phyloP scores from a whole-genome alignment of 2,113 vertebrate species.

The Tichodroma muraria region DNA sequence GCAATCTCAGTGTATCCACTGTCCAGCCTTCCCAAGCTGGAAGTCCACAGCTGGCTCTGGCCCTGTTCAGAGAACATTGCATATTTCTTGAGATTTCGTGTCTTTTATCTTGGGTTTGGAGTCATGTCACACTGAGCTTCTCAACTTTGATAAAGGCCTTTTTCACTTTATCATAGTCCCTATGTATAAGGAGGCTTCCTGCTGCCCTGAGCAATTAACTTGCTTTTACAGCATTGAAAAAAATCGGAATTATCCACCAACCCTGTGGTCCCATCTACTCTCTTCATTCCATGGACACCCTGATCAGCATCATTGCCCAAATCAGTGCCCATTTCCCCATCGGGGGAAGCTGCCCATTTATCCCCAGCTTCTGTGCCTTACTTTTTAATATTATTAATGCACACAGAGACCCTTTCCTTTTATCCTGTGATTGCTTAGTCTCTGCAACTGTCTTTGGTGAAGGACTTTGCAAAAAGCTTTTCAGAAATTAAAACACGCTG shows the following conservation, averaged over 20 bases:
- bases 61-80: neutral
- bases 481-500: neutral
- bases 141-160: neutral
- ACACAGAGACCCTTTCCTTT: neutral
- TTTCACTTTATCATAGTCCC: neutral
- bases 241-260: neutral
- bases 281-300: rapidly evolving
- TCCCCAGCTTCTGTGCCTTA: neutral
- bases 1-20: neutral
- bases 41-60: neutral
- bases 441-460: neutral
- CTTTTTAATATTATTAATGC: neutral
- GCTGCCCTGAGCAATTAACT: neutral
- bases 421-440: neutral
- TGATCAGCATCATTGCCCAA: neutral
- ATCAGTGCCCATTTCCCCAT: neutral
- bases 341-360: neutral
- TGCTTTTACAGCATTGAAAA: neutral
- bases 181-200: neutral
- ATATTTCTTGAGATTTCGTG: neutral
- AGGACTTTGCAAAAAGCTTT: constrained; percentile 5
- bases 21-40: neutral
- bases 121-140: neutral
- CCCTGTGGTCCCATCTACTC: neutral
- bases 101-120: neutral